These are phyloP conservation scores for Lamprologus sp. DNA, from an alignment of 2,113 vertebrate species.

Conservation along the genomic window DNA sequence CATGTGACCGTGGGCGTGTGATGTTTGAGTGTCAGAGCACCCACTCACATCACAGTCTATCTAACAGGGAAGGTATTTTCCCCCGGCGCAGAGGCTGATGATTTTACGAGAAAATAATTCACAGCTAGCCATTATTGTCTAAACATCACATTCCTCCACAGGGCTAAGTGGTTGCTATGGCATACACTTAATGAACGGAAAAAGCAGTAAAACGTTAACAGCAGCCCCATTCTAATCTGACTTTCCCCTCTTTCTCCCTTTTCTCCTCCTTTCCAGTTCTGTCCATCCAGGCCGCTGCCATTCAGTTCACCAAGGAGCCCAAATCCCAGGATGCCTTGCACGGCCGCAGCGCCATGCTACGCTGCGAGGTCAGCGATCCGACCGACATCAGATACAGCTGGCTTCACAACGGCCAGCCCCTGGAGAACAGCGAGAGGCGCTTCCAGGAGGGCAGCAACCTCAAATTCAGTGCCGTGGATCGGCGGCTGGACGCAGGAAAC, in stretches of 20 bases:
- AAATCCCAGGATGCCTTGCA: constrained; percentile 94
- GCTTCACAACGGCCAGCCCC: constrained; percentile 72
- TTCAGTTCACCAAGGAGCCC: constrained; percentile 89
- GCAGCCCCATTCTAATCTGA: constrained; percentile 26
- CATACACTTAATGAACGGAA: constrained; percentile 52
- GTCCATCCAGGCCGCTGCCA: constrained; percentile 51
- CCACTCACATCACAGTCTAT: background rate
- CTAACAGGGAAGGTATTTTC: background rate
- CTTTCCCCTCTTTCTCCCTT: background rate
- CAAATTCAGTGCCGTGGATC: constrained; percentile 83
- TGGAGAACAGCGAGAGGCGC: constrained; percentile 76
- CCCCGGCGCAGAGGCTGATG: background rate
- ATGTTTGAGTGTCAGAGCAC: background rate
- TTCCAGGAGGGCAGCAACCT: constrained; percentile 89
- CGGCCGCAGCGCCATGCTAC: constrained; percentile 90
- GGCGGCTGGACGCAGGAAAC: constrained; percentile 77
- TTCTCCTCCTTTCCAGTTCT: constrained; percentile 43
- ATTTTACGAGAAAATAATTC: constrained; percentile 49
- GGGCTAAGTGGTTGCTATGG: constrained; percentile 25
- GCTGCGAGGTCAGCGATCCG: constrained; percentile 84
- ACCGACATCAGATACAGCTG: constrained; percentile 69
- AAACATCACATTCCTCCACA: constrained; percentile 44
- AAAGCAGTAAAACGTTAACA: constrained; percentile 54
- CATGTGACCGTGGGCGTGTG: background rate
- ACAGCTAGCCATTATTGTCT: constrained; percentile 27